phyloP scores from a whole-genome alignment of 2,113 vertebrate genomes.

The Notothenia rossii region DNA sequence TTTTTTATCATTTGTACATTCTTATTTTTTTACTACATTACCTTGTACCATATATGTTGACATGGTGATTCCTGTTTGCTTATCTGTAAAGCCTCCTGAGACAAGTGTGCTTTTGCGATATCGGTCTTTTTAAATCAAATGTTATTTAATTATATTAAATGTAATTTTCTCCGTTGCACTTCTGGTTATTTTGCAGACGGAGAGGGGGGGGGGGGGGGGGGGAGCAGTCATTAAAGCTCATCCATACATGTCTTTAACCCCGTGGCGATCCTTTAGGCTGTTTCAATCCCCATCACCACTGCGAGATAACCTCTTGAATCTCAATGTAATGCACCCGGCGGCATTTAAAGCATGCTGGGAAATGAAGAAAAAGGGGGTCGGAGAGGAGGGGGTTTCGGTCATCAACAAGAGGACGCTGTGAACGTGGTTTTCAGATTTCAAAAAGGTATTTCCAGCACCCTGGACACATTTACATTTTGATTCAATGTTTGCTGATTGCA shows the following conservation, averaged over 20 bases:
- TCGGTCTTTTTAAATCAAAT: no score
- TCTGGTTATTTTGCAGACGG: conserved; percentile 12
- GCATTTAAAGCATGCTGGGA: conserved; percentile 50
- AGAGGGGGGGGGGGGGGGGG: neutral
- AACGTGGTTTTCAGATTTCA: conserved; percentile 11
- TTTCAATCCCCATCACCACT: conserved; percentile 51
- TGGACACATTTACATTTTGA: conserved; percentile 45
- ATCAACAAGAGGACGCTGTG: neutral
- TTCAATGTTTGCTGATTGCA: conserved; percentile 19
- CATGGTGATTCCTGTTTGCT: no score
- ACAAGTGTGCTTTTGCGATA: no score
- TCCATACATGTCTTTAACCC: conserved; percentile 53
- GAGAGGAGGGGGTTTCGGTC: conserved; percentile 4
- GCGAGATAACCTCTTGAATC: conserved; percentile 69
- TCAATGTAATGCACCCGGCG: conserved; percentile 54
- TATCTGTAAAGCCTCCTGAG: no score
- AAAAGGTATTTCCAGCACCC: neutral
- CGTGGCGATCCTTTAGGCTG: conserved; percentile 55
- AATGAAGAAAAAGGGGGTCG: conserved; percentile 27
- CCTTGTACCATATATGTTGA: no score
- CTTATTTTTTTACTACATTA: no score
- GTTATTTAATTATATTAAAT: no score
- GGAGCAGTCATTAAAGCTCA: conserved; percentile 59
- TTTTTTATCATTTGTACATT: no score
- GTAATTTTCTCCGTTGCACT: no score